phyloP scores from a whole-genome alignment of 2,113 vertebrate species.

The Scortum barcoo region DNA sequence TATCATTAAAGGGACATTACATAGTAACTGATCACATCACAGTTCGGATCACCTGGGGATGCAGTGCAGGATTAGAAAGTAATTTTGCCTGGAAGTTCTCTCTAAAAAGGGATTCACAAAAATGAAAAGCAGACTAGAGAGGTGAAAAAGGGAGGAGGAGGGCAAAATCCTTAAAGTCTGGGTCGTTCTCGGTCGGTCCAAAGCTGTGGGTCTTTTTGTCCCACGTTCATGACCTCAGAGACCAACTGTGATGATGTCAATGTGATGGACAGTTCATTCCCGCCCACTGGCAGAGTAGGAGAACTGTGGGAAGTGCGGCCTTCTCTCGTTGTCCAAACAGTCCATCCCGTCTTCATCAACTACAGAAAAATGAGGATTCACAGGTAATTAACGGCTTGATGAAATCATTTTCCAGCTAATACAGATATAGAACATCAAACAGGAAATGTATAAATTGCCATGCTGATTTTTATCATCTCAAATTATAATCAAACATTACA shows the following conservation, averaged over 20 bases:
- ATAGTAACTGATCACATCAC: conserved; percentile 59
- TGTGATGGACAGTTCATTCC: conserved; percentile 85
- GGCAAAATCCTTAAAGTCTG: conserved; percentile 59
- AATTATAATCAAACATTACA: conserved; percentile 5
- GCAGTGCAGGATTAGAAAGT: conserved; percentile 51
- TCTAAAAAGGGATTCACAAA: conserved; percentile 41
- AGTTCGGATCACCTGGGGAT: conserved; percentile 47
- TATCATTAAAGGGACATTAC: conserved; percentile 64
- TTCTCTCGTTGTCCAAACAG: conserved; percentile 94
- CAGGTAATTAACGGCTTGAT: not conserved
- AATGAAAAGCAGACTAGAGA: conserved; percentile 67
- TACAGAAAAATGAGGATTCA: conserved; percentile 61
- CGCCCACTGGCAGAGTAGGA: conserved; percentile 98
- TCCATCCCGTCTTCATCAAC: conserved; percentile 99
- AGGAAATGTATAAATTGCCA: not conserved
- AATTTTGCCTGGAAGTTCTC: conserved; percentile 35
- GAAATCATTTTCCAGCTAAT: not conserved
- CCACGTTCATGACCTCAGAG: conserved; percentile 83
- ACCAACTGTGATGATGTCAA: conserved; percentile 84
- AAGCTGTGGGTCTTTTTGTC: conserved; percentile 67
- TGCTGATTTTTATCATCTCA: not conserved
- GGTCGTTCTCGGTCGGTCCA: conserved; percentile 60
- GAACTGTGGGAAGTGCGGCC: conserved; percentile 99
- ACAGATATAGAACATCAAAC: not conserved
- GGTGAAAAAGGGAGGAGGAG: conserved; percentile 61